phyloP scores from a whole-genome alignment of 2,113 vertebrate genomes.

The Litocranius walleri region DNA sequence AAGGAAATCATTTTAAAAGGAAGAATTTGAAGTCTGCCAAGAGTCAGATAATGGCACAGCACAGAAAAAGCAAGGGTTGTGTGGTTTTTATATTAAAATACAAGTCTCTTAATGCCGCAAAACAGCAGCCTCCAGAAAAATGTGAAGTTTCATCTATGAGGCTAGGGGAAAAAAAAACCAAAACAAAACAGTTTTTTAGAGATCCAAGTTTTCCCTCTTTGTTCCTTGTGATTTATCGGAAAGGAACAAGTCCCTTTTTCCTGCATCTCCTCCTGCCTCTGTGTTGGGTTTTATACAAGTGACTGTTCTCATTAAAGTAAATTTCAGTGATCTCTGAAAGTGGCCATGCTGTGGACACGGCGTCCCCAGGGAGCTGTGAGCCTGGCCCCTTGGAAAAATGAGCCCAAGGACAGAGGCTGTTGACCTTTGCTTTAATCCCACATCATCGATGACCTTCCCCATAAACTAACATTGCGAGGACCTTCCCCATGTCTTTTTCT shows the following conservation, averaged over 20 bases:
- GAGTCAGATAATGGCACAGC: conserved; percentile 71
- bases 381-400: not conserved
- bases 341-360: not conserved
- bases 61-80: conserved; percentile 74
- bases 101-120: conserved; percentile 41
- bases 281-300: conserved; percentile 30
- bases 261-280: not conserved
- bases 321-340: not conserved
- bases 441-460: not conserved
- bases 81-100: conserved; percentile 74
- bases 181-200: conserved; percentile 8
- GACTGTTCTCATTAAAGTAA: not conserved
- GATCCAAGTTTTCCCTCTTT: not conserved
- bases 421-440: not conserved
- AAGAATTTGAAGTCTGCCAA: conserved; percentile 79
- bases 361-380: not conserved
- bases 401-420: not conserved
- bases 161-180: not conserved
- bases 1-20: conserved; percentile 84
- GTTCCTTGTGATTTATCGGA: conserved; percentile 4
- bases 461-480: not conserved
- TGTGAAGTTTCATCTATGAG: conserved; percentile 25
- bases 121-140: conserved; percentile 59
- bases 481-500: not conserved
- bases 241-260: conserved; percentile 32